Conservation (phyloP, 2,113 vertebrate species). For the Platichthys flesus region DNA sequence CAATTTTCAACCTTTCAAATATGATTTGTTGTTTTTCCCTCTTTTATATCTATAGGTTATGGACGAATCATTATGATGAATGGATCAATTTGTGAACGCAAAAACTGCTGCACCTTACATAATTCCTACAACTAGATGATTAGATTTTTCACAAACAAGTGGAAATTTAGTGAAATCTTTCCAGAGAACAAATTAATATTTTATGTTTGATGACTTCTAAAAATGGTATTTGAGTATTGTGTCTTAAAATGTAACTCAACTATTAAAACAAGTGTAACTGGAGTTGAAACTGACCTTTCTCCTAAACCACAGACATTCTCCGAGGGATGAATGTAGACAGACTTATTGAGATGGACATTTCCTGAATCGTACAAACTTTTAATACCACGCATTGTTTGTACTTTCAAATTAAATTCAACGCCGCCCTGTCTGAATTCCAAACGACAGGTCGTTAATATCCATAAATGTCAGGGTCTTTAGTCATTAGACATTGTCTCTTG, state of each 20-base stretch:
- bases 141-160: neutral
- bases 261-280: neutral
- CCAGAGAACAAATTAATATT: too few relatives aligned
- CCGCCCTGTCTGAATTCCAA: constrained; percentile 23
- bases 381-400: constrained; percentile 32
- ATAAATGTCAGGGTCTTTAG: constrained; percentile 66
- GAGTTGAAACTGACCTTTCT: neutral
- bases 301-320: neutral
- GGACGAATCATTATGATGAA: too few relatives aligned
- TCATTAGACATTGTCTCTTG: constrained; percentile 61
- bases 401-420: constrained; percentile 25
- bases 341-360: constrained; percentile 10
- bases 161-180: neutral
- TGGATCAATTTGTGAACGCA: too few relatives aligned
- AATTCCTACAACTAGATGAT: too few relatives aligned
- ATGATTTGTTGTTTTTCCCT: too few relatives aligned
- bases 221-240: neutral
- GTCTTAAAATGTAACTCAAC: neutral
- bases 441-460: constrained; percentile 64
- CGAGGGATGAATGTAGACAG: neutral
- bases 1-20: too few relatives aligned
- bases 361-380: neutral
- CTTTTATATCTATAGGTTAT: too few relatives aligned
- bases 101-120: neutral
- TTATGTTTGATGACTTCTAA: neutral